Evolutionary conservation across 1,140 invertebrate species (phyloP), one percentile per base, ranked within the genome.

Genomic region (Sitodiplosis mosellana): DNA sequence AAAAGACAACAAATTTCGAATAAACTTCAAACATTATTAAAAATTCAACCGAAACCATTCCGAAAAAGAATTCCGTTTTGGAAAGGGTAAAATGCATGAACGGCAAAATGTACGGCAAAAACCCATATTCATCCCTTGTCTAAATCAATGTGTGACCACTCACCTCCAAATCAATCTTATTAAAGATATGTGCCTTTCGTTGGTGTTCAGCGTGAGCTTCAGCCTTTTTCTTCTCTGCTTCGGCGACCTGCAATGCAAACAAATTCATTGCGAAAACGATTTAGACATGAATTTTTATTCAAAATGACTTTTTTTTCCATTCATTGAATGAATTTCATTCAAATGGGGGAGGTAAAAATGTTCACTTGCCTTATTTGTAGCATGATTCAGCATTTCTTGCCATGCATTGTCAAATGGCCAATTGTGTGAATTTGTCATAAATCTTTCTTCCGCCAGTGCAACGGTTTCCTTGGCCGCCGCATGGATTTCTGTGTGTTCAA

Each of bases 371-470:
- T 90, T 82, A 49, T 86, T 79, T 8, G 88, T 94, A 48, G 90
- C 89, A 70, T 94, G 87, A 67, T 96, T 96, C 17, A 97, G 73
- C 87, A 94, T 94, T 73, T 96, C 92, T 69, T 96, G 92, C 91
- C 91, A 96, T 33, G 90, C 89, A 59, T 86, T 83, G 65, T 94
- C 89, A 65, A 79, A 87, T 61, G 85, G 76, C 75, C 81, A 83
- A 60, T 84, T 80, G 56, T 81, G 76, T 53, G 80, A 77, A 59
- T 83, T 80, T 57, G 77, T 81, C 53, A 88, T 69, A 63, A 88
- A 87, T 38, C 87, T 76, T 61, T 88, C 77, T 67, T 96, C 92
- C 2, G 91, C 90, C 51, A 93, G 62, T 7, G 83, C 80, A 50
- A 96, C 88, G 42, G 90, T 93, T 70, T 95, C 89, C 69, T 93